These are phyloP conservation scores for Columba janthina DNA, from an alignment of 2,113 vertebrate genomes.

Conservation along the genomic window DNA sequence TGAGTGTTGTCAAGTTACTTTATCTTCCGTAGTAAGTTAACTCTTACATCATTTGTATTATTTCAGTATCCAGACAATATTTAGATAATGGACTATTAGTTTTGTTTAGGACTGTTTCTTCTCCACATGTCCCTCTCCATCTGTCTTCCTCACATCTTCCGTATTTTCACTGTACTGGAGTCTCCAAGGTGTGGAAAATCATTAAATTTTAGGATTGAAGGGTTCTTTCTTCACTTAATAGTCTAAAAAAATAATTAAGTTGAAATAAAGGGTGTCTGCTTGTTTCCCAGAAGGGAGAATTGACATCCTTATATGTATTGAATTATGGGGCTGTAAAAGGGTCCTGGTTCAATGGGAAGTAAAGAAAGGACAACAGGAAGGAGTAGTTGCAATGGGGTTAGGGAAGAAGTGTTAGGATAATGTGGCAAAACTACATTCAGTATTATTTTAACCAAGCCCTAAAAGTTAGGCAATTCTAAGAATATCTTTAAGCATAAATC, in stretches of 20 bases:
- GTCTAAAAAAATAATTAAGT: not conserved
- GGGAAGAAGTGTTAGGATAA: not conserved
- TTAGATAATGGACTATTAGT: not conserved
- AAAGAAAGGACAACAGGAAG: not conserved
- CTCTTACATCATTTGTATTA: not conserved
- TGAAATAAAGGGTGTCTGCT: not conserved
- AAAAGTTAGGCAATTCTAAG: not conserved
- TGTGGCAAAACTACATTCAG: not conserved
- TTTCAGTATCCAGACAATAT: not conserved
- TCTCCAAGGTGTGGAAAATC: not conserved
- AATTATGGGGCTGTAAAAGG: not conserved
- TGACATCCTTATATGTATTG: not conserved
- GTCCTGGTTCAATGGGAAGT: not conserved
- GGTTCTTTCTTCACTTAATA: not conserved
- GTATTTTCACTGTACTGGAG: accelerated
- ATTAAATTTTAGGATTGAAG: not conserved
- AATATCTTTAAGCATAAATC: not conserved
- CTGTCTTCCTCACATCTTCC: not conserved
- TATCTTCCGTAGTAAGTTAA: not conserved
- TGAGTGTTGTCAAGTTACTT: not conserved
- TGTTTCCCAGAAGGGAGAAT: not conserved
- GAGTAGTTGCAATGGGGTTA: not conserved
- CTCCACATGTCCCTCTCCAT: not conserved
- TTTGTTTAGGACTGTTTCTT: not conserved
- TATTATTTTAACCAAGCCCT: not conserved